These are phyloP conservation scores for Zaprionus capensis DNA, from an alignment of 1,140 invertebrate genomes.

Conservation along the genomic window DNA sequence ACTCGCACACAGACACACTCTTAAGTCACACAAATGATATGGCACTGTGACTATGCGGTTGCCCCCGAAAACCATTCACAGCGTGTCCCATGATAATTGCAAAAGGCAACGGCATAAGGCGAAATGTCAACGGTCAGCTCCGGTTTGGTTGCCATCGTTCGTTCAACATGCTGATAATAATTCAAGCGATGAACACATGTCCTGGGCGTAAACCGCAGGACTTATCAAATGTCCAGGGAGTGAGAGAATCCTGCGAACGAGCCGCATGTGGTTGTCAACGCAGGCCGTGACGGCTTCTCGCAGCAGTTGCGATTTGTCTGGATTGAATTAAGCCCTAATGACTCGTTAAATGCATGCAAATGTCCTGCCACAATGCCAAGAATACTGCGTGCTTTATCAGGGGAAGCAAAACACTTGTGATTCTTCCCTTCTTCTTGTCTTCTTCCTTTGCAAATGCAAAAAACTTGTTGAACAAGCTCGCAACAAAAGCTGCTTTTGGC, in stretches of 20 bases:
- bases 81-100: slow-evolving; percentile 74
- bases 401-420: too few relatives aligned
- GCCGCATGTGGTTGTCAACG: neutral
- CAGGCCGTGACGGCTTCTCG: neutral
- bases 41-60: slow-evolving; percentile 53
- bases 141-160: slow-evolving; percentile 18
- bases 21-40: slow-evolving; percentile 44
- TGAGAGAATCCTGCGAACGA: neutral
- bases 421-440: too few relatives aligned
- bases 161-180: slow-evolving; percentile 75
- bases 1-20: slow-evolving; percentile 14
- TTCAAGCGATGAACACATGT: slow-evolving; percentile 60
- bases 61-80: slow-evolving; percentile 46
- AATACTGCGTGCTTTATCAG: neutral
- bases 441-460: slow-evolving; percentile 48
- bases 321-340: slow-evolving; percentile 70
- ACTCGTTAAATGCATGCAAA: slow-evolving; percentile 62
- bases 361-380: neutral
- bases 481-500: slow-evolving; percentile 15
- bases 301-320: slow-evolving; percentile 39
- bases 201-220: slow-evolving; percentile 49
- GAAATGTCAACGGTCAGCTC: slow-evolving; percentile 51
- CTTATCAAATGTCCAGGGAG: slow-evolving; percentile 57
- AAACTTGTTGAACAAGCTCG: slow-evolving; percentile 68
- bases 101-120: slow-evolving; percentile 52